phyloP scores from a whole-genome alignment of 2,888 invertebrate genomes.

The Rhagium mordax region DNA sequence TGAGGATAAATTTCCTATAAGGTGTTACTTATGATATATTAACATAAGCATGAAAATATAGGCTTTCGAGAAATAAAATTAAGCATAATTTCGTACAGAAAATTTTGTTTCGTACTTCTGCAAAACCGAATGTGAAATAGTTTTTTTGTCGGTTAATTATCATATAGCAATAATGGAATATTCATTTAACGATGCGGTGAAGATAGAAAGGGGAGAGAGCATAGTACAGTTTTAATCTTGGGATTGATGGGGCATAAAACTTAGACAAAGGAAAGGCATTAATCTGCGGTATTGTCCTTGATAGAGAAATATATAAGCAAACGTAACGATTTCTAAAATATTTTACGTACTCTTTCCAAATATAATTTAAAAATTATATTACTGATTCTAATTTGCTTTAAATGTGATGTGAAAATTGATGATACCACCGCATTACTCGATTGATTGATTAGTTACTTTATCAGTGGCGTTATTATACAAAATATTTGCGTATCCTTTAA shows the following conservation, averaged over 20 bases:
- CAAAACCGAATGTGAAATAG: not conserved
- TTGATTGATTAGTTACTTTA: not conserved
- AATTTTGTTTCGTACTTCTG: too few species aligned
- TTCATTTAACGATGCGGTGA: not conserved
- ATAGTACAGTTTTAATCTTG: not conserved
- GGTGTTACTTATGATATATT: too few species aligned
- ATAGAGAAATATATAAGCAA: not conserved
- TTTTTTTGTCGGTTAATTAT: not conserved
- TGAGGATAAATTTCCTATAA: too few species aligned
- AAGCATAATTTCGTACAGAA: too few species aligned
- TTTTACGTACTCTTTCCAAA: not conserved
- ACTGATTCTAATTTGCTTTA: not conserved
- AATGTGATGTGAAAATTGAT: not conserved
- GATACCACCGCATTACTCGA: not conserved
- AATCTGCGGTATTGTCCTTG: not conserved
- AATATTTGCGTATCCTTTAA: not conserved
- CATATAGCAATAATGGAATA: not conserved
- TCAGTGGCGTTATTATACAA: not conserved
- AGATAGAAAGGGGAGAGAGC: not conserved
- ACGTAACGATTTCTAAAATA: not conserved
- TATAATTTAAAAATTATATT: not conserved
- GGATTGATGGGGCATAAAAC: not conserved
- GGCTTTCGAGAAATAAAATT: too few species aligned
- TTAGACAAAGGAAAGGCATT: not conserved
- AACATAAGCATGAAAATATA: too few species aligned